Conservation (phyloP, 2,797 vertebrate species). For the Pipistrellus pygmaeus region DNA sequence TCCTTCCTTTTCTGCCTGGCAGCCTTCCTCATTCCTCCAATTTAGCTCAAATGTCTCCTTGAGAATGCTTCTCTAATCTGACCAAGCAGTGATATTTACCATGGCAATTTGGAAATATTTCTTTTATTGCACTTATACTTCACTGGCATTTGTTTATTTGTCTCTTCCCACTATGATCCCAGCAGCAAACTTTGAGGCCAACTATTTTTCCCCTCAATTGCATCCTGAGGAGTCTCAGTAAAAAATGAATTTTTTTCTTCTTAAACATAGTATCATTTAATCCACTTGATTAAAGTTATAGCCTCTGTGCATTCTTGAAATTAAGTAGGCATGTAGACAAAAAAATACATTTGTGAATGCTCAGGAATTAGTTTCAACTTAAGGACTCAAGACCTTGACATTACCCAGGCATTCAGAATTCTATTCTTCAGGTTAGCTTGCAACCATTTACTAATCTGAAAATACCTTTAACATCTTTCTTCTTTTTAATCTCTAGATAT, state of each 20-base stretch:
- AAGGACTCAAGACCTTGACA: conserved; percentile 61
- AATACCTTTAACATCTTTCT: conserved; percentile 80
- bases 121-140: neutral
- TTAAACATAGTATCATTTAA: neutral
- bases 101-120: neutral
- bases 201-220: neutral
- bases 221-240: neutral
- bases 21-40: neutral
- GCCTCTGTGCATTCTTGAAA: conserved; percentile 13
- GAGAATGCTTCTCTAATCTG: neutral
- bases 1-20: neutral
- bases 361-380: conserved; percentile 57
- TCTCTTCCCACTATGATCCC: neutral
- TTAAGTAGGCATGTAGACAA: neutral
- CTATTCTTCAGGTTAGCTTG: conserved; percentile 57
- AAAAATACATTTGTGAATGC: conserved; percentile 1
- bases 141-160: neutral
- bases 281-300: neutral
- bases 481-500: conserved; percentile 56
- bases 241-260: conserved; percentile 15
- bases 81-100: neutral
- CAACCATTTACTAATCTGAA: conserved; percentile 78
- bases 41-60: neutral
- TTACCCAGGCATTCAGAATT: neutral
- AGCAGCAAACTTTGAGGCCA: neutral